Evolutionary conservation across 2,113 vertebrate species (phyloP), one percentile per base, ranked within the genome.

Genomic region (Mionectes macconnelli): DNA sequence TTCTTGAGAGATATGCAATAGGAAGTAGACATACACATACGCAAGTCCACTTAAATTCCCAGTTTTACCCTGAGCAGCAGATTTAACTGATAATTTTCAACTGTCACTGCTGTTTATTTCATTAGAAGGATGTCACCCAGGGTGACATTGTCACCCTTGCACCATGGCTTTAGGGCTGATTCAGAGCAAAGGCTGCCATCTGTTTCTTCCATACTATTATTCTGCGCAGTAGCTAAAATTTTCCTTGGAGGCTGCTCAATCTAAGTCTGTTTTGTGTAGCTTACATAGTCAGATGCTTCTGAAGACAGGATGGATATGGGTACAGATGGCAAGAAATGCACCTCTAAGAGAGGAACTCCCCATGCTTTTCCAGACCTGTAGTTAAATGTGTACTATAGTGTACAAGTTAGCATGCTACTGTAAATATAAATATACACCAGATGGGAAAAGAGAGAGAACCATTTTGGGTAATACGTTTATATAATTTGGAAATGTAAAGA

Each of bases 341-440:
- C 42, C 64, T 93, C 72, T 75, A 88, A 81, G 69, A 92, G n/a
- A 92, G 40, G 40, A 94, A 87, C 94, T 92, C 69, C 66, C 42
- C 7, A 1, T 72, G 59, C 40, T 93, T 92, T 77, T 74, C 66
- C 35, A 96, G 84, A 77, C 33, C 39, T 86, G 76, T 40, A 86
- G n/a, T 90, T 91, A 90, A 92, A 84, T 33, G 28, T 75, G 53
- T 79, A 30, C 40, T 76, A 12, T 40, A 57, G 49, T 66, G 67
- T 31, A 88, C 52, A 74, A 91, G 60, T 69, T 64, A 91, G 5
- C 33, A 69, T 53, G 69, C 89, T 95, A 92, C 66, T 92, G 90
- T 95, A 96, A 93, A 95, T 90, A 88, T 70, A 96, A 91, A 88
- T 57, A 73, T 73, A 75, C 56, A 93, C 62, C 84, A 95, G 88